A percentile compares a stretch with the other conserved stretches of the same genome.
phyloP scores from a whole-genome alignment of 2,797 vertebrate genomes.

The Pseudomugil tenellus region DNA sequence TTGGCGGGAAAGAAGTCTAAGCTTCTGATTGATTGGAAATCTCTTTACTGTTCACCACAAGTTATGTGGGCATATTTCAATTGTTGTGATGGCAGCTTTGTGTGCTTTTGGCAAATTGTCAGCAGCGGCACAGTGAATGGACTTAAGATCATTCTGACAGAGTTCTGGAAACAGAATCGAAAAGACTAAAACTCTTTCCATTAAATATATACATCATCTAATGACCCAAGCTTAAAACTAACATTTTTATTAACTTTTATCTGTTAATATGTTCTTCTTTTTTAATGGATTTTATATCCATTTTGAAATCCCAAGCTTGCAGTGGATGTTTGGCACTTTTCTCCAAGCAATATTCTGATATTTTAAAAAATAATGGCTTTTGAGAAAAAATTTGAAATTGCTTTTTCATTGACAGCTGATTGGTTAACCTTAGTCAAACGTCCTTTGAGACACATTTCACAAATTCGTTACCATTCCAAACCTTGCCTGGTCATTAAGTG shows the following conservation, averaged over 20 bases:
- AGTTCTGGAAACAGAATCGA: slow-evolving; percentile 33
- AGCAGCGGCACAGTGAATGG: slow-evolving; percentile 20
- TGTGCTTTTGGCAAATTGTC: slow-evolving; percentile 49
- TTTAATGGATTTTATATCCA: slow-evolving; percentile 5
- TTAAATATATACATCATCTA: slow-evolving; percentile 21
- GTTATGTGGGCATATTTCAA: slow-evolving; percentile 58
- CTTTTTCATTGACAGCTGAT: slow-evolving; percentile 5
- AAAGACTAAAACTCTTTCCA: not conserved
- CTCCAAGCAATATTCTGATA: slow-evolving; percentile 1
- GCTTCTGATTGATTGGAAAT: slow-evolving; percentile 60
- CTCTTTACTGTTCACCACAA: slow-evolving; percentile 46
- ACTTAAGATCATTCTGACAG: slow-evolving; percentile 52
- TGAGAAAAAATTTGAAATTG: slow-evolving; percentile 2
- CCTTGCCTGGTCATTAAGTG: not conserved
- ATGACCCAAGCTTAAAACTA: not conserved
- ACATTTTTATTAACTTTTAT: slow-evolving; percentile 7
- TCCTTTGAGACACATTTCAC: not conserved
- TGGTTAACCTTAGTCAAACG: not conserved
- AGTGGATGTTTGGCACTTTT: slow-evolving; percentile 1
- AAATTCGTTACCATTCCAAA: not conserved
- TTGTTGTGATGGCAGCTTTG: slow-evolving; percentile 46
- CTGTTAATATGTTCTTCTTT: slow-evolving; percentile 8
- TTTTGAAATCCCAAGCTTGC: slow-evolving; percentile 3
- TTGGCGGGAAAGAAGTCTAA: slow-evolving; percentile 62
- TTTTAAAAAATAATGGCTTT: slow-evolving; percentile 11